phyloP scores from a whole-genome alignment of 2,113 vertebrate genomes.

The Merops nubicus region DNA sequence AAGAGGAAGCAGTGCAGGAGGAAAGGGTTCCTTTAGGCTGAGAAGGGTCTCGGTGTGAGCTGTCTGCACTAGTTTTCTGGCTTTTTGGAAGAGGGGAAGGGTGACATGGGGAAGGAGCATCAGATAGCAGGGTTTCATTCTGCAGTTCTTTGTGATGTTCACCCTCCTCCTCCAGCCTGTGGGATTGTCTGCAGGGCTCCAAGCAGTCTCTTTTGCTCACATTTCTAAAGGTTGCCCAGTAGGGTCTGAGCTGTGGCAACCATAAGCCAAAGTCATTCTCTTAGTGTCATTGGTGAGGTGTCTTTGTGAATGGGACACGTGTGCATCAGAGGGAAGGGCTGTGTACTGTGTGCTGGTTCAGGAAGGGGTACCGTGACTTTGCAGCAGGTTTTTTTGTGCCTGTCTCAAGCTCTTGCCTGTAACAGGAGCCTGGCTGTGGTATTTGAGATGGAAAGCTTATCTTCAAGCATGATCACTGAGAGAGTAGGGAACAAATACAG shows the following conservation, averaged over 20 bases:
- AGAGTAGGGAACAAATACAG: not conserved
- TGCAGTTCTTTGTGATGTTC: not conserved
- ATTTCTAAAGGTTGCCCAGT: not conserved
- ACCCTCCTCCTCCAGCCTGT: accelerated
- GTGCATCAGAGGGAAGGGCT: not conserved
- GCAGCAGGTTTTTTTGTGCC: not conserved
- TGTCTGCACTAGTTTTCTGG: not conserved
- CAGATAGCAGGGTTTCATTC: not conserved
- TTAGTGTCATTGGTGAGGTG: not conserved
- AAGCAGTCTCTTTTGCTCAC: not conserved
- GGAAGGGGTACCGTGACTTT: not conserved
- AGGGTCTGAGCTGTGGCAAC: not conserved
- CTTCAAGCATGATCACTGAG: not conserved
- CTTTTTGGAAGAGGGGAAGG: not conserved
- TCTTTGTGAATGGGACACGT: not conserved
- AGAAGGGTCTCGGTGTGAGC: not conserved
- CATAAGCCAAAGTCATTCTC: not conserved
- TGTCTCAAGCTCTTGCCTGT: not conserved
- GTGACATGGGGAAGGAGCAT: not conserved
- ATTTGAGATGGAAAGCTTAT: constrained; percentile 16
- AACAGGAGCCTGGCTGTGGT: not conserved
- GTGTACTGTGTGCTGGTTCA: not conserved
- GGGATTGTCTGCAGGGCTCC: not conserved
- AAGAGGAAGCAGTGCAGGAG: not conserved
- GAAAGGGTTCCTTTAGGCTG: not conserved